Percentiles rank a stretch among this genome's conserved stretches.
phyloP scores from a whole-genome alignment of 2,888 invertebrate species.

The Stegana nigrithorax region DNA sequence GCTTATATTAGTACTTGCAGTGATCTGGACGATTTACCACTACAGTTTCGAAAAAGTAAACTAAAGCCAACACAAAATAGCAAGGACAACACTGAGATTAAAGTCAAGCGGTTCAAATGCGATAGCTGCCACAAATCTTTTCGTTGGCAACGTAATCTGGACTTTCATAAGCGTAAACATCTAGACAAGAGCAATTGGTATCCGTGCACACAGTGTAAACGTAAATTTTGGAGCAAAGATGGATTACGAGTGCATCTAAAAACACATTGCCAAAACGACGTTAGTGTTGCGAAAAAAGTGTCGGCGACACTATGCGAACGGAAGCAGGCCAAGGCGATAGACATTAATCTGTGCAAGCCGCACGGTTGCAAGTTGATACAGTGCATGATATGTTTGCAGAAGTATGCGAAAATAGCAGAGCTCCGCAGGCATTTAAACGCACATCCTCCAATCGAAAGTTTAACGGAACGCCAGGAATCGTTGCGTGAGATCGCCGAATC shows the following conservation, averaged over 20 bases:
- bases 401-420: constrained; percentile 36
- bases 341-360: constrained; percentile 36
- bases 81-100: not conserved
- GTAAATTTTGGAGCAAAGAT: constrained; percentile 5
- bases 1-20: not conserved
- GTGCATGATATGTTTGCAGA: constrained; percentile 50
- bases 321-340: constrained; percentile 15
- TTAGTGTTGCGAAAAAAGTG: not conserved
- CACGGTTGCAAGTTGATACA: constrained; percentile 41
- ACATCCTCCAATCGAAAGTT: constrained; percentile 28
- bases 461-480: constrained; percentile 15
- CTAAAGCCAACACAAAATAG: not conserved
- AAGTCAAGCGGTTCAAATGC: not conserved
- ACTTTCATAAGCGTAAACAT: not conserved
- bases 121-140: constrained; percentile 1
- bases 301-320: not conserved
- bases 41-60: not conserved
- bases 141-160: not conserved
- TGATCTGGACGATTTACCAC: not conserved
- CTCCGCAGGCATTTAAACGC: constrained; percentile 39
- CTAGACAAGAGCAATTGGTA: not conserved
- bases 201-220: not conserved
- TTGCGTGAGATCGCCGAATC: constrained; percentile 23
- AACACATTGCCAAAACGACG: not conserved
- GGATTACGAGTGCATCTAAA: not conserved